Evolutionary conservation across 1,140 invertebrate species (phyloP).

Genomic region (Leucophenga varia): DNA sequence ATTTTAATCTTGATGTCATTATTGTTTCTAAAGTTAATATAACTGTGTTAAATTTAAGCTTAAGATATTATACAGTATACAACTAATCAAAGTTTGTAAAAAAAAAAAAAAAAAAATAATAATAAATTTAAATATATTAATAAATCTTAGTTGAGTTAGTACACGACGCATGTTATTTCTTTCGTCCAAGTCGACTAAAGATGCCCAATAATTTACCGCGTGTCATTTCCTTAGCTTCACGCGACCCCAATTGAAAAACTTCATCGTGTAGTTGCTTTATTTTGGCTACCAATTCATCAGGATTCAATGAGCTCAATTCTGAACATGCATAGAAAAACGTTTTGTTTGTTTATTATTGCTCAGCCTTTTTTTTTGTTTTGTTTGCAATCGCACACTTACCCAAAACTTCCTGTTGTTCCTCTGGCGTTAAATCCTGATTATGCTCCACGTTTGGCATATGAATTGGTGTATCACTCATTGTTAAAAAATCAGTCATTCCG

Average conservation of each 20-base stretch:
- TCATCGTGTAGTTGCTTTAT: conserved; percentile 90
- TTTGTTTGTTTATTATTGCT: too few relatives aligned
- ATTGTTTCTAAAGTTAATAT: too few relatives aligned
- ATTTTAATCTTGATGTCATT: too few relatives aligned
- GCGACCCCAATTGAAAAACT: conserved; percentile 89
- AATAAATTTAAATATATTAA: too few relatives aligned
- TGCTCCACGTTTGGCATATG: conserved; percentile 60
- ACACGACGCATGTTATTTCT: conserved; percentile 26
- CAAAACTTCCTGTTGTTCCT: conserved; percentile 72
- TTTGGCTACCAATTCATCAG: conserved; percentile 81
- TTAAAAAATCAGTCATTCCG: conserved; percentile 72
- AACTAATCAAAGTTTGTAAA: too few relatives aligned
- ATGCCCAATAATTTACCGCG: conserved; percentile 93
- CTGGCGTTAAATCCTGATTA: conserved; percentile 61
- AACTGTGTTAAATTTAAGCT: too few relatives aligned
- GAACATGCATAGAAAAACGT: conserved; percentile 33
- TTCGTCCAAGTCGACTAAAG: conserved; percentile 57
- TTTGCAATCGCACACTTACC: conserved; percentile 68
- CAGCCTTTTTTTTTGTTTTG: too few relatives aligned
- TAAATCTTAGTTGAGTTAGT: too few relatives aligned
- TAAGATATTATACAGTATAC: too few relatives aligned
- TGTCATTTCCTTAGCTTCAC: conserved; percentile 96
- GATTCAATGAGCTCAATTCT: conserved; percentile 81
- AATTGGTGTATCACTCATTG: conserved; percentile 58
- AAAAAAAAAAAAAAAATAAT: too few relatives aligned